These are phyloP conservation scores for Raja brachyura DNA, from an alignment of 2,113 vertebrate genomes.

Conservation along the genomic window DNA sequence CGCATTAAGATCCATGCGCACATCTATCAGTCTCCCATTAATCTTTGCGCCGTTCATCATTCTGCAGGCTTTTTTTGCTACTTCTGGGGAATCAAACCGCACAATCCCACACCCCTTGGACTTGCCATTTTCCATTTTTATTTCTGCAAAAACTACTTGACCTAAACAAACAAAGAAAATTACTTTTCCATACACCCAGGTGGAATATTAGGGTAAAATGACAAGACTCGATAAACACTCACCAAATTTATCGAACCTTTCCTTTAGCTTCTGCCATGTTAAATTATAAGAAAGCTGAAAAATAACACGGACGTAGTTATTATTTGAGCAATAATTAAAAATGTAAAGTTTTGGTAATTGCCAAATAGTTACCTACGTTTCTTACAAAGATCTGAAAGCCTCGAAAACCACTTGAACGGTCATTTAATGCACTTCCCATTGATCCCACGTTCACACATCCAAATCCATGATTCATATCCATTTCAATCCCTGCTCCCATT, in stretches of 20 bases:
- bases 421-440: constrained; percentile 76
- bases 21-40: constrained; percentile 93
- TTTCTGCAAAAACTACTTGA: constrained; percentile 96
- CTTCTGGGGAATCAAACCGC: constrained; percentile 87
- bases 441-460: constrained; percentile 63
- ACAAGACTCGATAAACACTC: constrained; percentile 49
- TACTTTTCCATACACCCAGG: neutral
- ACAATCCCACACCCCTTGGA: constrained; percentile 97
- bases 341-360: neutral
- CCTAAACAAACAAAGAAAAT: constrained; percentile 61
- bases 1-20: constrained; percentile 88
- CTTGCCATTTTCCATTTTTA: constrained; percentile 97
- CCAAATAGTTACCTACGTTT: constrained; percentile 71
- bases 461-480: constrained; percentile 82
- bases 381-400: constrained; percentile 97
- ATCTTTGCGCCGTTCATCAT: constrained; percentile 98
- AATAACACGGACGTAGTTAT: constrained; percentile 41
- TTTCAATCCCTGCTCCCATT: constrained; percentile 64
- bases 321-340: neutral
- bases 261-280: constrained; percentile 97
- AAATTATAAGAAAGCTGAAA: constrained; percentile 94
- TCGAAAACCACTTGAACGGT: constrained; percentile 74
- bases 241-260: constrained; percentile 96
- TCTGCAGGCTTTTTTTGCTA: constrained; percentile 90
- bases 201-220: neutral